phyloP scores from a whole-genome alignment of 2,797 vertebrate genomes.

The Macrochelys suwanniensis region DNA sequence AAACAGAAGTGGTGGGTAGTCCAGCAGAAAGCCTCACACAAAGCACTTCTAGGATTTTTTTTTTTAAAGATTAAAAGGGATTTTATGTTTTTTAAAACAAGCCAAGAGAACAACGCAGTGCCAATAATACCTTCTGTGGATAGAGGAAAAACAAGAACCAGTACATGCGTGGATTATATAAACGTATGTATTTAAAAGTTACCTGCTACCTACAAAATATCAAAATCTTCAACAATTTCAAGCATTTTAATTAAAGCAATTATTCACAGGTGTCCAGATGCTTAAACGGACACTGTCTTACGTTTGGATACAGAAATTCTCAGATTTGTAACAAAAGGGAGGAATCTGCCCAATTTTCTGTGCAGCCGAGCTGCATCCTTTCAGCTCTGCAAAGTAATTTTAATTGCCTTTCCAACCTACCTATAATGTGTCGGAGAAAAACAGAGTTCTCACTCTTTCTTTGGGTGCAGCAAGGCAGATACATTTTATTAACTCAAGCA shows the following conservation, averaged over 20 bases:
- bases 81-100: constrained; percentile 4
- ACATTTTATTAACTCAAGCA: no score
- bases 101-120: neutral
- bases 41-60: neutral
- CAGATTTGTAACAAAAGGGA: neutral
- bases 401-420: neutral
- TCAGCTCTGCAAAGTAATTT: accelerated
- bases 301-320: neutral
- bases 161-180: neutral
- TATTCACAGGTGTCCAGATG: neutral
- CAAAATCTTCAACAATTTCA: neutral
- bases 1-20: neutral
- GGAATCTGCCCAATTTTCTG: neutral
- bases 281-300: neutral
- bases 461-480: no score
- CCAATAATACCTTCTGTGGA: neutral
- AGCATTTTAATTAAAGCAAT: neutral
- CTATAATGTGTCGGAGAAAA: no score
- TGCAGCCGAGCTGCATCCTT: neutral
- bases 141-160: constrained; percentile 12
- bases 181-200: neutral
- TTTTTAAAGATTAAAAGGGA: neutral
- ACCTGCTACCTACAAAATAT: neutral
- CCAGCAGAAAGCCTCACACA: neutral
- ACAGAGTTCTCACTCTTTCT: no score